Evolutionary conservation across 1,140 invertebrate species (phyloP).

Genomic region (Lamellibrachia luymesi): DNA sequence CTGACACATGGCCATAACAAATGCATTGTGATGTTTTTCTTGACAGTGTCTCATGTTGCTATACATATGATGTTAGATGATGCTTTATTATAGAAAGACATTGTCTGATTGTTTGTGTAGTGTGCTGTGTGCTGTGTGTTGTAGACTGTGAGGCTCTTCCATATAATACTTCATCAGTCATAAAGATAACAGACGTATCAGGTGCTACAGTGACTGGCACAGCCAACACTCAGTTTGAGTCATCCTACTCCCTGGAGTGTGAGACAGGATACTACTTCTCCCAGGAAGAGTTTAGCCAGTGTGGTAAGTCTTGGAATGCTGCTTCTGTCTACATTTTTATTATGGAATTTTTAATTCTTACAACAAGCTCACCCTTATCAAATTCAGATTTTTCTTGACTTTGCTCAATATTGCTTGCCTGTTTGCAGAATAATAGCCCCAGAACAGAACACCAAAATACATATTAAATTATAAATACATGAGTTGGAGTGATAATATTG

Average conservation of each 20-base stretch:
- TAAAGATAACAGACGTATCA: neutral
- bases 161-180: neutral
- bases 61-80: no score
- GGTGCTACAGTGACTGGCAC: neutral
- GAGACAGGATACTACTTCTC: neutral
- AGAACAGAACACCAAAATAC: no score
- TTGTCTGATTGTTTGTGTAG: no score
- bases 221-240: neutral
- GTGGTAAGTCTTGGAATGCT: neutral
- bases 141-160: neutral
- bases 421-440: no score
- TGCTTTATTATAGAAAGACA: no score
- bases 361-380: neutral
- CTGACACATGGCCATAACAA: no score
- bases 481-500: no score
- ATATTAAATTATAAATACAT: no score
- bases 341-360: neutral
- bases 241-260: neutral
- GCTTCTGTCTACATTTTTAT: neutral
- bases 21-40: no score
- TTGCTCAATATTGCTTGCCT: no score
- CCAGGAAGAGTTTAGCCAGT: neutral
- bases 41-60: no score
- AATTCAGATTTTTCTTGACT: neutral
- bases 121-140: neutral